Conservation (phyloP, 2,888 invertebrate species). For the Cerceris ruficornis region DNA sequence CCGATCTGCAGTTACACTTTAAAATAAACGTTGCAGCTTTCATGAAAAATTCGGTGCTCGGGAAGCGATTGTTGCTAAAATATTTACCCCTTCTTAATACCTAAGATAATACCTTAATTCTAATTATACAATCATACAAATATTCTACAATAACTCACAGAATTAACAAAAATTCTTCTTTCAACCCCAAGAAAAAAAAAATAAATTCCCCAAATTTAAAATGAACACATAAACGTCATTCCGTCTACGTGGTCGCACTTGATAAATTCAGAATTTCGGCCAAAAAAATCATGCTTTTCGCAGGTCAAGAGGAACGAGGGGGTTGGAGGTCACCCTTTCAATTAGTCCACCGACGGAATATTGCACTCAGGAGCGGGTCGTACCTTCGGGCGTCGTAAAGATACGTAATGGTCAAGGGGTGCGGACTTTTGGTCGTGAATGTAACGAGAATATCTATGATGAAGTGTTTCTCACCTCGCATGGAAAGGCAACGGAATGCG, state of each 20-base stretch:
- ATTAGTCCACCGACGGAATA: conserved; percentile 45
- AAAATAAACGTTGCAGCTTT: too few relatives aligned
- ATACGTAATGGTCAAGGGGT: conserved; percentile 42
- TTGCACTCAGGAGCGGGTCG: conserved; percentile 3
- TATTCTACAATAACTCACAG: too few relatives aligned
- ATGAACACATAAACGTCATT: too few relatives aligned
- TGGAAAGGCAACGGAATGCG: conserved; percentile 27
- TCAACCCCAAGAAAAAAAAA: neutral
- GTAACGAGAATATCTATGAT: conserved; percentile 55
- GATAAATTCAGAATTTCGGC: neutral
- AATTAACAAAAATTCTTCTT: too few relatives aligned
- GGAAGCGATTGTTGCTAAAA: too few relatives aligned
- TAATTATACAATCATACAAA: too few relatives aligned
- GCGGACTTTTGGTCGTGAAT: conserved; percentile 46
- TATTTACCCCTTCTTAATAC: too few relatives aligned
- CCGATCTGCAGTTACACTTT: too few relatives aligned
- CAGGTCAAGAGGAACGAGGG: neutral
- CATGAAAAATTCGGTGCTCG: too few relatives aligned
- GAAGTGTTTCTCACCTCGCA: conserved; percentile 60
- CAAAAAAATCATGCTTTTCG: neutral
- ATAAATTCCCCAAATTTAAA: too few relatives aligned
- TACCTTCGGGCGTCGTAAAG: conserved; percentile 45
- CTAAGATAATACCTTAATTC: too few relatives aligned
- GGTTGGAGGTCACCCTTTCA: conserved; percentile 38
- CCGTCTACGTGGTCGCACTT: too few relatives aligned